Conservation (phyloP, 1,140 invertebrate genomes). For the Sitobion miscanthi region DNA sequence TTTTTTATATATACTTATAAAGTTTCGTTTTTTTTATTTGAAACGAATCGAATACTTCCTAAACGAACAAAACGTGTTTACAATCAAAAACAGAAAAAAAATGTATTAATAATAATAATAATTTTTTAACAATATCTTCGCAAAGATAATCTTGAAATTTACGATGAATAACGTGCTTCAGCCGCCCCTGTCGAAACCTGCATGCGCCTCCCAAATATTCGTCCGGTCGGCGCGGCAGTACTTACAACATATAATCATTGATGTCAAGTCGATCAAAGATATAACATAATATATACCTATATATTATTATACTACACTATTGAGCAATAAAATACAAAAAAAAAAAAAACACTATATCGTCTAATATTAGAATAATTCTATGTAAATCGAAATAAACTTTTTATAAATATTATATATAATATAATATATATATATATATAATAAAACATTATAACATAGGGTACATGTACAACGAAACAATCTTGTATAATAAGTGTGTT, state of each 20-base stretch:
- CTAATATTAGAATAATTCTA: background rate
- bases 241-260: background rate
- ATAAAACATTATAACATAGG: background rate
- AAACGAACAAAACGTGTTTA: slow-evolving; percentile 39
- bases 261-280: background rate
- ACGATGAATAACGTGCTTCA: background rate
- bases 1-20: slow-evolving; percentile 27
- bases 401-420: background rate
- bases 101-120: background rate
- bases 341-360: background rate
- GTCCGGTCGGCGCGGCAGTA: background rate
- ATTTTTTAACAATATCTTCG: background rate
- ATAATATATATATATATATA: background rate
- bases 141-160: background rate
- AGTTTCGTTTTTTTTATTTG: slow-evolving; percentile 23
- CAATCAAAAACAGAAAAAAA: slow-evolving; percentile 43
- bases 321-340: slow-evolving; percentile 40
- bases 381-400: background rate
- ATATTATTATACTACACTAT: background rate
- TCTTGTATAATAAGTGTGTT: slow-evolving; percentile 20
- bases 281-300: too few relatives aligned
- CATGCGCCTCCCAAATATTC: background rate
- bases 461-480: slow-evolving; percentile 16
- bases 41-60: slow-evolving; percentile 28
- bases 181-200: background rate